Evolutionary conservation across 2,888 invertebrate species (phyloP), one percentile per base, ranked within the genome.

Genomic region (Anodontia alba): DNA sequence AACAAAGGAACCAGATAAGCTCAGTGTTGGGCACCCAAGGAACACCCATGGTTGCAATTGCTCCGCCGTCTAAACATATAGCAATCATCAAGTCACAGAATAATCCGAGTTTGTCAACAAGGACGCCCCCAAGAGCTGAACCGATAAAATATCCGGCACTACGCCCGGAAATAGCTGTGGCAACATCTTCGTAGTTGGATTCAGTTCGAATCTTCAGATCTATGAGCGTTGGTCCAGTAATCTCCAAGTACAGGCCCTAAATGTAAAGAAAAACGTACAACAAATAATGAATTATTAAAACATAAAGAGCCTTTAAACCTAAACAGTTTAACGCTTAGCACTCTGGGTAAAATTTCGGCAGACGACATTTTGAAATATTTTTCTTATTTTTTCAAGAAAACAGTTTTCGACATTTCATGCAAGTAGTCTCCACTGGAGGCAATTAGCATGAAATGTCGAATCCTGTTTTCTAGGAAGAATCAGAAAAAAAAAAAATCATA

Each of bases 171-270:
- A 91, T 80, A 1, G 88, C 90, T 15, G 88, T 78, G 0, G 90
- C 87, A 1, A 90, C 88, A 62, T 89, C 88, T 68, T 90, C 91
- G 76, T 88, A 89, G 76, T 90, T 84, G 7, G 82, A 80, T 10
- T 82, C 67, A 0, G 87, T 77, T 20, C 85, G 79, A 23, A 87
- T 78, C 81, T 83, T 88, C 31, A 91, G 76, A 76, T 91, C 90
- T 33, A 87, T 88, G 26, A 90, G 80, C 10, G 90, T 90, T 3
- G 91, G 91, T 1, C 90, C 90, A 0, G 87, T 83, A 0, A 90
- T 84, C 76, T 90, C 90, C 66, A 85, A 43, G 73, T 62, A 86
- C 33, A 91, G 54, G 17, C 90, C 91, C 84, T 84, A 54, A 38
- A 70, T 20, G 1, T 17, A 71, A 33, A 49, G 20, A 3, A 71